phyloP scores from a whole-genome alignment of 2,113 vertebrate genomes.

The Mormoops blainvillei region DNA sequence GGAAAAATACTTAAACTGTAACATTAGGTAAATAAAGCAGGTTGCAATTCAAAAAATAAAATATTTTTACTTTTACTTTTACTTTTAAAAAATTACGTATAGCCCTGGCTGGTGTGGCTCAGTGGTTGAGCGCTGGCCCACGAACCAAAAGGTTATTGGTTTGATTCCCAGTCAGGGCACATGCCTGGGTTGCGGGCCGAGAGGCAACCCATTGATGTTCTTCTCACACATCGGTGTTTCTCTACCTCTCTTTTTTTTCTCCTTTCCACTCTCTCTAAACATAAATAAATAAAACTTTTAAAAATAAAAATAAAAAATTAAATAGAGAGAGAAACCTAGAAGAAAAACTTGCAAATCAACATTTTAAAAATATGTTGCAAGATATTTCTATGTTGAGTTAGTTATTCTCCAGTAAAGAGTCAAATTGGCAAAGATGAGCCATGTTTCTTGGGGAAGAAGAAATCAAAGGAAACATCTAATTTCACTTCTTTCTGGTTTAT shows the following conservation, averaged over 20 bases:
- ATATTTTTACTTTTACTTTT: not conserved
- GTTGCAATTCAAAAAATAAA: conserved; percentile 11
- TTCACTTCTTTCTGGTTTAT: not conserved
- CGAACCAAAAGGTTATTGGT: too few relatives aligned
- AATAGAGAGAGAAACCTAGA: not conserved
- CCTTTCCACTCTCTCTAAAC: not conserved
- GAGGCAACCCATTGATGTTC: too few relatives aligned
- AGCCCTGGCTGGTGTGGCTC: not conserved
- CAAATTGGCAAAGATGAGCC: not conserved
- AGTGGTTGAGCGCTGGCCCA: too few relatives aligned
- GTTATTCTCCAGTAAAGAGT: not conserved
- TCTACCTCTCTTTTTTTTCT: not conserved
- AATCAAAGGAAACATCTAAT: not conserved
- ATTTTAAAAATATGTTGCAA: not conserved
- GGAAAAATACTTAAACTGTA: conserved; percentile 21
- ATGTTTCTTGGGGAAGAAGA: not conserved
- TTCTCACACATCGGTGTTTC: not conserved
- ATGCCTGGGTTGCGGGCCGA: too few relatives aligned
- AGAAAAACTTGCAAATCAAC: not conserved
- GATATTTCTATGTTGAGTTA: not conserved
- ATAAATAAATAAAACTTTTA: not conserved
- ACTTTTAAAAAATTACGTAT: not conserved
- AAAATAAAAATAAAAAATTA: not conserved
- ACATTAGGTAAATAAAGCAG: not conserved
- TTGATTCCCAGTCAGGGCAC: too few relatives aligned